Evolutionary conservation across 2,888 invertebrate species (phyloP).

Genomic region (Encarsia formosa): DNA sequence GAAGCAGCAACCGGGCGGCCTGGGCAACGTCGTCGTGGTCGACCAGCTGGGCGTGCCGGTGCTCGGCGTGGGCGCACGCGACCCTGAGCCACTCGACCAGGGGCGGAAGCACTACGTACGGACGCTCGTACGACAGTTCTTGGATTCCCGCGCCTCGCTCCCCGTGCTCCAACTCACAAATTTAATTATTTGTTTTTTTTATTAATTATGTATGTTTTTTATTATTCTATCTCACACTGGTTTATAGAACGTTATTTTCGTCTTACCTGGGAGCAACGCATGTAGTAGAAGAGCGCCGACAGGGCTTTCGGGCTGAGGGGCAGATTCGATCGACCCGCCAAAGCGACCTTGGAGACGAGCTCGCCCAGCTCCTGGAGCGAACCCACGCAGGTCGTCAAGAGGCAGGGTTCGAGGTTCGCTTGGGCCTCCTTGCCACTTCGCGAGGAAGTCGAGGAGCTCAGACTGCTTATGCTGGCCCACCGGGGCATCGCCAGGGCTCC

Average conservation of each 20-base stretch:
- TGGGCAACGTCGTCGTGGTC: constrained; percentile 86
- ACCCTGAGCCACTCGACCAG: constrained; percentile 88
- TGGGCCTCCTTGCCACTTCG: constrained; percentile 49
- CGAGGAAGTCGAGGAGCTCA: constrained; percentile 56
- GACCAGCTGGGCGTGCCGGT: constrained; percentile 71
- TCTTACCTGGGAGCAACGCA: constrained; percentile 81
- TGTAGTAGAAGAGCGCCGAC: constrained; percentile 82
- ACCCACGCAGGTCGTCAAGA: constrained; percentile 86
- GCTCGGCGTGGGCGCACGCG: constrained; percentile 75
- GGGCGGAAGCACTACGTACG: constrained; percentile 83
- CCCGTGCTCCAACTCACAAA: constrained; percentile 71
- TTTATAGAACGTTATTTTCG: no score
- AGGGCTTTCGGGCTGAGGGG: constrained; percentile 65
- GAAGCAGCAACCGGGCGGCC: constrained; percentile 78
- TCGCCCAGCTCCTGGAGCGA: constrained; percentile 75
- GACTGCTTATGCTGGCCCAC: constrained; percentile 71
- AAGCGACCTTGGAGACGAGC: constrained; percentile 59
- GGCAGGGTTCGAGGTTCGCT: constrained; percentile 59
- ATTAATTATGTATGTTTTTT: no score
- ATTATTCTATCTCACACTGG: no score
- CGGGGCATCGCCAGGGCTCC: constrained; percentile 79
- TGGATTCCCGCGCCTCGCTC: constrained; percentile 58
- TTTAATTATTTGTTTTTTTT: no score
- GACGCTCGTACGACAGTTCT: constrained; percentile 80
- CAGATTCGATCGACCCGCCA: constrained; percentile 55